Evolutionary conservation across 2,888 invertebrate genomes (phyloP).

Genomic region (Lithosia quadra): DNA sequence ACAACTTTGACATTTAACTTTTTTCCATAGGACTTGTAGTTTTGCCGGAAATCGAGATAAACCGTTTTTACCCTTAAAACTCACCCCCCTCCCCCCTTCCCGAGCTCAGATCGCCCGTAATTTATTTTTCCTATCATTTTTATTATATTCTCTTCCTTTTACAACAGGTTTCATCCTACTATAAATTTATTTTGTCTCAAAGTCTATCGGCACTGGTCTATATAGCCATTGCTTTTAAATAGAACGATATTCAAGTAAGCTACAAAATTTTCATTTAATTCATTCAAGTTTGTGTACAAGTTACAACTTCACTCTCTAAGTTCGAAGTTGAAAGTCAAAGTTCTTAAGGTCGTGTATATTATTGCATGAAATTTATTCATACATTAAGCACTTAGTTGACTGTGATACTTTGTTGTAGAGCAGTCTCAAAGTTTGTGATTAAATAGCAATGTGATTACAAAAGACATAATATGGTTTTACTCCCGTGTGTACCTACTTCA

Average conservation of each 20-base stretch:
- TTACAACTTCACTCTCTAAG: slow-evolving; percentile 50
- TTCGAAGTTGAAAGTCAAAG: slow-evolving; percentile 38
- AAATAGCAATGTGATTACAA: background rate
- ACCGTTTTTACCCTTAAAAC: no score
- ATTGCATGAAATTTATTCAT: slow-evolving; percentile 6
- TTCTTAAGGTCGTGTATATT: slow-evolving; percentile 24
- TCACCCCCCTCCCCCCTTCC: no score
- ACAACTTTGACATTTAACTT: no score
- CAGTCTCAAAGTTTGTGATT: background rate
- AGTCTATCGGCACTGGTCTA: no score
- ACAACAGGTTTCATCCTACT: no score
- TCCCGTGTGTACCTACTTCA: background rate
- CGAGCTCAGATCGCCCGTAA: no score
- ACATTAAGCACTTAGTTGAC: background rate
- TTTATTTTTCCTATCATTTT: no score
- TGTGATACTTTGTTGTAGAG: background rate
- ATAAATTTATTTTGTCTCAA: no score
- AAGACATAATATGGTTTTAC: background rate
- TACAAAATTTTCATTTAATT: slow-evolving; percentile 23
- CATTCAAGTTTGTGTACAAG: slow-evolving; percentile 54
- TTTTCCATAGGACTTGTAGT: no score
- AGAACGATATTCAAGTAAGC: slow-evolving; percentile 30
- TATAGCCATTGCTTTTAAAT: no score
- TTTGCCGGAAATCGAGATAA: no score
- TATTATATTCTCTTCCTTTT: no score